phyloP scores from a whole-genome alignment of 37 sponge, comb jelly and placozoan species.

The Axinella damicornis region DNA sequence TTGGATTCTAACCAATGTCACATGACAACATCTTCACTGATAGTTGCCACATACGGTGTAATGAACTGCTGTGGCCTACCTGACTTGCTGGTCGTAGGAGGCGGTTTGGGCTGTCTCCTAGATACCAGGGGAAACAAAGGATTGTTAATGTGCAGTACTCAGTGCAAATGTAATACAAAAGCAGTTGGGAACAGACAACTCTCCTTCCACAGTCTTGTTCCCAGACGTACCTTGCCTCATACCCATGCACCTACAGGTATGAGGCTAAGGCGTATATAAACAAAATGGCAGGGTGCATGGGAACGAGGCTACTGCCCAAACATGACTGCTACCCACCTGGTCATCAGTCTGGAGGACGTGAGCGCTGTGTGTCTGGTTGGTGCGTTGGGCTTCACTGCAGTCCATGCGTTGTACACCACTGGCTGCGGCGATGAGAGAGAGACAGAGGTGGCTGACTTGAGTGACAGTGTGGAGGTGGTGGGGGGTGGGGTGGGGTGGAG shows the following conservation, averaged over 20 bases:
- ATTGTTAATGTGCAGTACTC: no score
- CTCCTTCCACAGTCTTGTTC: no score
- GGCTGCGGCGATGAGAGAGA: not conserved
- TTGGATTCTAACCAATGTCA: no score
- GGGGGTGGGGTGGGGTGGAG: not conserved
- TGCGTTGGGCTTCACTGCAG: not conserved
- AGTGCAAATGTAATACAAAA: no score
- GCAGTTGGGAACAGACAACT: no score
- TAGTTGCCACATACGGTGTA: no score
- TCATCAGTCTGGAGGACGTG: conserved; percentile 29
- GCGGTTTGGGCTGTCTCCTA: conserved; percentile 26
- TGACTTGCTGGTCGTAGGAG: not conserved
- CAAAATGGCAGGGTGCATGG: not conserved
- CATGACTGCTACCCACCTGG: not conserved
- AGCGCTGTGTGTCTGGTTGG: conserved; percentile 1
- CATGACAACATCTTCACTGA: no score
- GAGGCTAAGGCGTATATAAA: not conserved
- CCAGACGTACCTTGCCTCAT: no score
- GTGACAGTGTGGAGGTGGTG: not conserved
- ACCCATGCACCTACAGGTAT: no score
- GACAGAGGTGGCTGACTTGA: not conserved
- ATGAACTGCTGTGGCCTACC: no score
- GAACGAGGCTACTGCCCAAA: not conserved
- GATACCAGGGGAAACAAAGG: not conserved
- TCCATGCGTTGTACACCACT: conserved; percentile 30